These are phyloP conservation scores for Symphodus melops DNA, from an alignment of 2,113 vertebrate species.

Conservation along the genomic window DNA sequence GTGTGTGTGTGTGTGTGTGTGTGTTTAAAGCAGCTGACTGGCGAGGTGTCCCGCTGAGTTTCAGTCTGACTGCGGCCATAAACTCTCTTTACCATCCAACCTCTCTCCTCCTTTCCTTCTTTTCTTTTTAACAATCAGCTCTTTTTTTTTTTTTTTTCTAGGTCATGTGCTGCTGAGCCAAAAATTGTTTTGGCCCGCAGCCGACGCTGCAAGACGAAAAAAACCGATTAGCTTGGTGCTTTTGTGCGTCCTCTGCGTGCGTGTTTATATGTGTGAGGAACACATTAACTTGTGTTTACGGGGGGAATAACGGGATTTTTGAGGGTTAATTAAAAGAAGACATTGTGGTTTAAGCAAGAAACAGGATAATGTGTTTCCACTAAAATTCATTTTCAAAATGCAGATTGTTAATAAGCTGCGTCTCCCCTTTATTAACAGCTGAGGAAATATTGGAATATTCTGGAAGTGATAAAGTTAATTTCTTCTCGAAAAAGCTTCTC, in stretches of 20 bases:
- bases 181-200: conserved; percentile 51
- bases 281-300: conserved; percentile 44
- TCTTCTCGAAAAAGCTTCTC: too few relatives aligned
- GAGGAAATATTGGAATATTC: not conserved
- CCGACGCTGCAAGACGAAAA: conserved; percentile 54
- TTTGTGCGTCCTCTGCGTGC: not conserved
- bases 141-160: conserved; percentile 76
- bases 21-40: conserved; percentile 71
- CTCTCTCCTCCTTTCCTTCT: conserved; percentile 17
- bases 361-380: not conserved
- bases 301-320: conserved; percentile 22
- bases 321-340: conserved; percentile 39
- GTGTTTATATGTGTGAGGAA: conserved; percentile 2
- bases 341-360: conserved; percentile 11
- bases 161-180: conserved; percentile 69
- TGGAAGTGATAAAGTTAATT: not conserved
- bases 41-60: conserved; percentile 68
- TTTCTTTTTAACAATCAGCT: conserved; percentile 72
- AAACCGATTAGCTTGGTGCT: conserved; percentile 60
- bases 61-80: conserved; percentile 72
- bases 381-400: not conserved
- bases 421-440: not conserved
- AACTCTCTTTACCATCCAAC: conserved; percentile 63
- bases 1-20: conserved; percentile 46
- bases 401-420: not conserved